Conservation (phyloP, 2,113 vertebrate species). For the Gnathonemus echidnorhynchus region DNA sequence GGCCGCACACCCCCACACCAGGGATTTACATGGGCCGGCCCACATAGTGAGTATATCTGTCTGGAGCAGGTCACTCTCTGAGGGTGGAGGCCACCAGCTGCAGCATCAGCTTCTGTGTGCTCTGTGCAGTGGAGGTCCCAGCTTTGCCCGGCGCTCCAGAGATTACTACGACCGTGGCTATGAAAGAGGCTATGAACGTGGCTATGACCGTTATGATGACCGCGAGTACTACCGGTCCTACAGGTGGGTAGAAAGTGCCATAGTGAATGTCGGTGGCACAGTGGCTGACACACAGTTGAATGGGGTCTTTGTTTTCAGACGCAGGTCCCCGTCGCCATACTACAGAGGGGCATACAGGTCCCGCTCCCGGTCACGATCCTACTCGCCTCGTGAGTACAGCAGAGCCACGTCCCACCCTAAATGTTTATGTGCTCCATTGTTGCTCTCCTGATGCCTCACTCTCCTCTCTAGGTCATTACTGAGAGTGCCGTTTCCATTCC, state of each 20-base stretch:
- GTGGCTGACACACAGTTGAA: neutral
- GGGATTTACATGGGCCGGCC: slow-evolving; percentile 91
- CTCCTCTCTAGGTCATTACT: slow-evolving; percentile 15
- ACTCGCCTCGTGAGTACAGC: slow-evolving; percentile 82
- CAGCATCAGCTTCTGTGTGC: neutral
- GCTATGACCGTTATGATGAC: slow-evolving; percentile 76
- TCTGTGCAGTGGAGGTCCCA: slow-evolving; percentile 25
- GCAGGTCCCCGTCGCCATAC: slow-evolving; percentile 83
- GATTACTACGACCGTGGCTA: slow-evolving; percentile 74
- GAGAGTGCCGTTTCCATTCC: neutral
- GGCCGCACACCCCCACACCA: slow-evolving; percentile 84
- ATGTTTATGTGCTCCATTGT: neutral
- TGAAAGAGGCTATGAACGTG: slow-evolving; percentile 63
- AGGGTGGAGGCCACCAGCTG: fast-evolving
- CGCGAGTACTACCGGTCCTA: slow-evolving; percentile 81
- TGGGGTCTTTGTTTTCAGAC: slow-evolving; percentile 50
- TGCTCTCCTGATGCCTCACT: neutral
- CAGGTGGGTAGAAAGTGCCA: slow-evolving; percentile 54
- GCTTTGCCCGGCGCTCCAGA: slow-evolving; percentile 62
- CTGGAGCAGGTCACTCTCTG: slow-evolving; percentile 25
- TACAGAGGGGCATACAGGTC: slow-evolving; percentile 85
- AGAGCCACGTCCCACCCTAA: neutral
- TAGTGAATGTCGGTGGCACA: neutral
- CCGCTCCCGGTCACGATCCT: slow-evolving; percentile 81
- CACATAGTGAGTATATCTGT: slow-evolving; percentile 68